Conservation (phyloP, 2,888 invertebrate species). For the Vannuccia rotundouncinata region DNA sequence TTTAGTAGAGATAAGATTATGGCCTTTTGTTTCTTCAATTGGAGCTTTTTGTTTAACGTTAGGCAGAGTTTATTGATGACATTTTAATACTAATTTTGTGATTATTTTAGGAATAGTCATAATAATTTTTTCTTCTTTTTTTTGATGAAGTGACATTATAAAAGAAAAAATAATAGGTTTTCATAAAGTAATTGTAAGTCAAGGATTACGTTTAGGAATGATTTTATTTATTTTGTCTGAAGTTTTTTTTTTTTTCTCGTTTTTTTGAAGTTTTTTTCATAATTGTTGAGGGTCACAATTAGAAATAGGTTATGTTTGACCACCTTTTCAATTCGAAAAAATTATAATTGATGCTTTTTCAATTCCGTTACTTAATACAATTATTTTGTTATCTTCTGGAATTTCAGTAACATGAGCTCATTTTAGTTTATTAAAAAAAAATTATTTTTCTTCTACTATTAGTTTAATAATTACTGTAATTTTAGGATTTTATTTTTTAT, state of each 20-base stretch:
- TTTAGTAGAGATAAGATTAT: conserved; percentile 37
- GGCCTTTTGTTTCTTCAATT: conserved; percentile 44
- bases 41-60: conserved; percentile 43
- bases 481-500: conserved; percentile 65
- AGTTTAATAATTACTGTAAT: conserved; percentile 61
- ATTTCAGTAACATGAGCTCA: conserved; percentile 66
- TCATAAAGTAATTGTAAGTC: conserved; percentile 62
- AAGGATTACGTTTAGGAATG: conserved; percentile 66
- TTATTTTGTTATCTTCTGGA: conserved; percentile 67
- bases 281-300: conserved; percentile 60
- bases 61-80: conserved; percentile 43
- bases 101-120: conserved; percentile 42
- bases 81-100: conserved; percentile 33
- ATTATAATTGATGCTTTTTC: conserved; percentile 65
- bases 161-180: conserved; percentile 66
- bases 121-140: conserved; percentile 43
- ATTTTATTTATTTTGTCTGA: conserved; percentile 69
- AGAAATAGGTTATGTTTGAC: conserved; percentile 64
- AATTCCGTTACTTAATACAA: conserved; percentile 68
- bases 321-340: conserved; percentile 62
- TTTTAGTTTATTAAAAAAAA: conserved; percentile 59
- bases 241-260: conserved; percentile 63
- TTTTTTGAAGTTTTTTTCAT: conserved; percentile 63
- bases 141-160: conserved; percentile 56
- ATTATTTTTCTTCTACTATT: conserved; percentile 58